Conservation (phyloP, 2,888 invertebrate genomes). For the Dynastes grantii region DNA sequence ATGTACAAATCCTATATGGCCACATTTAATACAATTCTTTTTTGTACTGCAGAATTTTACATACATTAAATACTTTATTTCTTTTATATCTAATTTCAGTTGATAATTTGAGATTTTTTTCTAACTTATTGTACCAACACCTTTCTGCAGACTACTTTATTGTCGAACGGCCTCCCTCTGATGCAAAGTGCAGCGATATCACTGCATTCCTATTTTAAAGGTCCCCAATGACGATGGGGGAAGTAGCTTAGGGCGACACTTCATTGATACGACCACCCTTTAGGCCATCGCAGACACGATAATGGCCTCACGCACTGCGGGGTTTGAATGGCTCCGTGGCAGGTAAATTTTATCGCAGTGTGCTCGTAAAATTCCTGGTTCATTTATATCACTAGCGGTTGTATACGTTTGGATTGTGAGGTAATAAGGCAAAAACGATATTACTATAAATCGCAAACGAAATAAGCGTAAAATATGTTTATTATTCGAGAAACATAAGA, state of each 20-base stretch:
- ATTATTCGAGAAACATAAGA: no score
- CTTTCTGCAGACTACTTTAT: neutral
- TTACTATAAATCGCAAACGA: no score
- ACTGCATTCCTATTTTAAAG: conserved; percentile 39
- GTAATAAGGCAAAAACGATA: neutral
- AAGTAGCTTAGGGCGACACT: conserved; percentile 38
- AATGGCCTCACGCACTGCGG: conserved; percentile 39
- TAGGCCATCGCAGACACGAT: conserved; percentile 34
- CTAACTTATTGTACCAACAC: conserved; percentile 2
- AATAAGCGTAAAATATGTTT: no score
- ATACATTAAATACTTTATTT: no score
- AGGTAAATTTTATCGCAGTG: conserved; percentile 29
- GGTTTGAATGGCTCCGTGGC: conserved; percentile 12
- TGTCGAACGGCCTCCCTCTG: neutral
- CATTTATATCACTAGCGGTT: conserved; percentile 14
- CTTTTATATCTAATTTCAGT: no score
- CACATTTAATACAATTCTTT: no score
- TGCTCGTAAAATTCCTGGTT: conserved; percentile 16
- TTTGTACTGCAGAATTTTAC: no score
- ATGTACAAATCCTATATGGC: no score
- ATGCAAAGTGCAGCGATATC: conserved; percentile 34
- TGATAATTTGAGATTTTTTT: neutral
- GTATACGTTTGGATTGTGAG: neutral
- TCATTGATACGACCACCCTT: conserved; percentile 19
- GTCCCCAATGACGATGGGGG: conserved; percentile 27